phyloP scores from a whole-genome alignment of 2,888 invertebrate genomes.

The Cremastobaeus sp. region DNA sequence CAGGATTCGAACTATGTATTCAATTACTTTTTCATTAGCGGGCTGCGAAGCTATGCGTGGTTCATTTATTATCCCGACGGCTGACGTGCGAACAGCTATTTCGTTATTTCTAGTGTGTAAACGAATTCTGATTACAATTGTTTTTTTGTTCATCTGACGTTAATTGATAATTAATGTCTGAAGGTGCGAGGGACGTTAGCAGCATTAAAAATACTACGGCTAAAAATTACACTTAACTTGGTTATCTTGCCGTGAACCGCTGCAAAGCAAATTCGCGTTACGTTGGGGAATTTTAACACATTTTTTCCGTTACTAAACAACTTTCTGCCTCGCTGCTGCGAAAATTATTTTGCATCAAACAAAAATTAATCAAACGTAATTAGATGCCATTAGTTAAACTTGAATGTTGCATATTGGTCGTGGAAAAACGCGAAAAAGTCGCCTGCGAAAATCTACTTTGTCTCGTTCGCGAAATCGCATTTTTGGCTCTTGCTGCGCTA shows the following conservation, averaged over 20 bases:
- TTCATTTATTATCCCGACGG: conserved; percentile 38
- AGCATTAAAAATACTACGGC: conserved; percentile 35
- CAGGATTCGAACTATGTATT: conserved; percentile 26
- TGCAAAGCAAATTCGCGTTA: too few species aligned
- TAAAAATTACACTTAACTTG: conserved; percentile 39
- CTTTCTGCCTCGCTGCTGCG: background rate
- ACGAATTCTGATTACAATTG: conserved; percentile 54
- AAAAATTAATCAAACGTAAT: conserved; percentile 13
- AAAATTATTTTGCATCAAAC: conserved; percentile 12
- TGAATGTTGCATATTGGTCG: background rate
- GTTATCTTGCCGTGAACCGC: conserved; percentile 28
- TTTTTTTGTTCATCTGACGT: conserved; percentile 21
- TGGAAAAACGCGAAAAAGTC: too few species aligned
- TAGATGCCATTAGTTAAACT: conserved; percentile 12
- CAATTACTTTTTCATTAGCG: conserved; percentile 58
- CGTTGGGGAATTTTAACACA: conserved; percentile 24
- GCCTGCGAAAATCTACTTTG: too few species aligned
- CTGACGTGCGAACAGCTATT: conserved; percentile 43
- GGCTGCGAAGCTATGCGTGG: conserved; percentile 35
- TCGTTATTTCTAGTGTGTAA: conserved; percentile 50
- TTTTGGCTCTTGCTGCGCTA: too few species aligned
- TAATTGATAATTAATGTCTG: conserved; percentile 54
- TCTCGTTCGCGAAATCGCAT: too few species aligned
- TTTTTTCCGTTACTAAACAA: conserved; percentile 8
- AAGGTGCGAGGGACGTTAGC: conserved; percentile 17